Percentiles rank a stretch among this genome's conserved stretches.
These are phyloP conservation scores for Andrena bucephala DNA, from an alignment of 2,888 invertebrate species.

Conservation along the genomic window DNA sequence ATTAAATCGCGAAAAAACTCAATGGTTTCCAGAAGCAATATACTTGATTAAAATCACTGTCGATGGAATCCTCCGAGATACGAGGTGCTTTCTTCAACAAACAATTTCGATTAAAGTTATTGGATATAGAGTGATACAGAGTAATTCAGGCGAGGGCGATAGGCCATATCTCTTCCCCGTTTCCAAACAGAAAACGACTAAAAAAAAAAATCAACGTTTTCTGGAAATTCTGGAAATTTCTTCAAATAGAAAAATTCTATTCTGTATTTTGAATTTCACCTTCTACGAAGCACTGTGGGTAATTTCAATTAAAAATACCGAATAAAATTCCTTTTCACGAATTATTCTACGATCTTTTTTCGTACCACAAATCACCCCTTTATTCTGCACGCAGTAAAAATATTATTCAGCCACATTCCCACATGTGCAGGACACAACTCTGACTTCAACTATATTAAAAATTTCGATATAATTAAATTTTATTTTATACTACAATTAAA, in stretches of 20 bases:
- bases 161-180: slow-evolving; percentile 14
- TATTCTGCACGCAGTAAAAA: neutral
- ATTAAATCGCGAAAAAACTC: neutral
- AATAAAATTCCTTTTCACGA: neutral
- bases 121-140: slow-evolving; percentile 4
- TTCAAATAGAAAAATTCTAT: too few relatives aligned
- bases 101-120: neutral
- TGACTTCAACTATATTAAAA: too few relatives aligned
- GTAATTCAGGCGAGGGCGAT: slow-evolving; percentile 23
- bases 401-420: neutral
- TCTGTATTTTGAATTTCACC: too few relatives aligned
- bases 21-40: neutral
- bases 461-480: neutral
- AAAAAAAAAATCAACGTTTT: neutral
- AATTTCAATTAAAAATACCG: neutral
- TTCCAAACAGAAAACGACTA: neutral
- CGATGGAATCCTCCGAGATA: slow-evolving; percentile 32
- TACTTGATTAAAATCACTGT: slow-evolving; percentile 6
- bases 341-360: slow-evolving; percentile 2
- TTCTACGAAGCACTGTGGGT: too few relatives aligned
- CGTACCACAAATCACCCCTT: neutral
- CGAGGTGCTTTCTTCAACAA: slow-evolving; percentile 25
- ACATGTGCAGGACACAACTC: neutral
- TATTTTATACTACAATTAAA: neutral
- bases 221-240: too few relatives aligned